Conservation (phyloP, 2,888 invertebrate genomes). For the Vesta saturnalis region DNA sequence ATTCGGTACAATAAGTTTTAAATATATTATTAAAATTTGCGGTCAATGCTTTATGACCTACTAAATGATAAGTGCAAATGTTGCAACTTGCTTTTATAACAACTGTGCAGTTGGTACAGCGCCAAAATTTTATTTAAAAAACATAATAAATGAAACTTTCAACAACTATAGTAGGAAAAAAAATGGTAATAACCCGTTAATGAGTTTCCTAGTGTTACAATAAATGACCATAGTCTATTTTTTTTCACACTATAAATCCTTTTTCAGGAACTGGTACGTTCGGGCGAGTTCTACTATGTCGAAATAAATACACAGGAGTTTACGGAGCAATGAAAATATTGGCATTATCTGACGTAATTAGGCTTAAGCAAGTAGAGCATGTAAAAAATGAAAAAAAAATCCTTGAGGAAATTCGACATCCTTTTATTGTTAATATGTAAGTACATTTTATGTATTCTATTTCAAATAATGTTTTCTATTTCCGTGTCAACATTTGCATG, state of each 20-base stretch:
- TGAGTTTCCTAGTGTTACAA: too few species aligned
- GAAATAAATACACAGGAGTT: conserved; percentile 81
- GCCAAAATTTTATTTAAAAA: conserved; percentile 2
- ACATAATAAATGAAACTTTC: neutral
- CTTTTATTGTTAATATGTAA: conserved; percentile 95
- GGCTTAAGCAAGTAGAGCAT: conserved; percentile 95
- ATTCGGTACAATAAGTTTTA: neutral
- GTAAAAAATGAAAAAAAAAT: conserved; percentile 97
- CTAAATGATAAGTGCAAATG: neutral
- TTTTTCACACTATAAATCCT: conserved; percentile 17
- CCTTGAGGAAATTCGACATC: conserved; percentile 89
- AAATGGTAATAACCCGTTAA: too few species aligned
- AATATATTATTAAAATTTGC: neutral
- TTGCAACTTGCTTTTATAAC: neutral
- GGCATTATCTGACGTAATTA: conserved; percentile 91
- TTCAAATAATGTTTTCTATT: conserved; percentile 38
- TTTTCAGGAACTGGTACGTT: conserved; percentile 92
- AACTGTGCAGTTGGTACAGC: neutral
- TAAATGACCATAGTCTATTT: neutral
- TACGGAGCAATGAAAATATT: conserved; percentile 95
- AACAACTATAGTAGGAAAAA: neutral
- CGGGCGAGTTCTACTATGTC: conserved; percentile 91
- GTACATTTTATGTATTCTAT: conserved; percentile 58
- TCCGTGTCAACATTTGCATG: too few species aligned
- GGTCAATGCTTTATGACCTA: conserved; percentile 13